Conservation (phyloP, 2,113 vertebrate species). For the Trematocara variabile region DNA sequence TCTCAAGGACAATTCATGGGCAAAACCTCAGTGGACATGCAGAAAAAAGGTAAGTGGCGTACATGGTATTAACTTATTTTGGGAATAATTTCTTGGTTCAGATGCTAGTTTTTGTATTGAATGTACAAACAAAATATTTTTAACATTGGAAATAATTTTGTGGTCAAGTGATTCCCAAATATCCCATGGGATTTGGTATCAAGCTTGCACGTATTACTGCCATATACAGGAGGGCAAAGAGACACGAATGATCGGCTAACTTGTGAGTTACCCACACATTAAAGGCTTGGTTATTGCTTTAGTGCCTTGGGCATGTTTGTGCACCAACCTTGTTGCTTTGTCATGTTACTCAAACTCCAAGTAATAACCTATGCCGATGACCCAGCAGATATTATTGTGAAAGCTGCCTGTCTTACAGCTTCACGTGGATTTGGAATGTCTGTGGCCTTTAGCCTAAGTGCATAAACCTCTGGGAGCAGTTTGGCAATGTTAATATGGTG, state of each 20-base stretch:
- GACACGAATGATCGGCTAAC: not conserved
- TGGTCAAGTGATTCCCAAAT: not conserved
- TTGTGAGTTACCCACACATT: not conserved
- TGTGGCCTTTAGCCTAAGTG: not conserved
- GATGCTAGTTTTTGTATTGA: not conserved
- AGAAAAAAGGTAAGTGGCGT: slow-evolving; percentile 42
- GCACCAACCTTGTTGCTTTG: not conserved
- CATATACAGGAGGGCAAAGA: not conserved
- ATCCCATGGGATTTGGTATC: not conserved
- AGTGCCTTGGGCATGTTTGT: not conserved
- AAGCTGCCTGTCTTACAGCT: not conserved
- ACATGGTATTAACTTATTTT: not conserved
- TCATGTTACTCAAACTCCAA: not conserved
- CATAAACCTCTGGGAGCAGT: not conserved
- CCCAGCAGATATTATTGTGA: not conserved
- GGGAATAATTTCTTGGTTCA: not conserved
- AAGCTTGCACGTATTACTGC: not conserved
- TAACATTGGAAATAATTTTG: not conserved
- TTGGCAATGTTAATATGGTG: not conserved
- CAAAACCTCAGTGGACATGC: slow-evolving; percentile 26
- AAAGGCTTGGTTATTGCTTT: not conserved
- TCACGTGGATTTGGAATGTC: not conserved
- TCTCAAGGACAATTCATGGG: slow-evolving; percentile 14
- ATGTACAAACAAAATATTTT: not conserved
- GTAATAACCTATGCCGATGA: not conserved